A percentile compares a stretch with the other conserved stretches of the same genome.
Evolutionary conservation across 2,113 vertebrate species (phyloP).

Genomic region (Hypocryptadius cinnamomeus): DNA sequence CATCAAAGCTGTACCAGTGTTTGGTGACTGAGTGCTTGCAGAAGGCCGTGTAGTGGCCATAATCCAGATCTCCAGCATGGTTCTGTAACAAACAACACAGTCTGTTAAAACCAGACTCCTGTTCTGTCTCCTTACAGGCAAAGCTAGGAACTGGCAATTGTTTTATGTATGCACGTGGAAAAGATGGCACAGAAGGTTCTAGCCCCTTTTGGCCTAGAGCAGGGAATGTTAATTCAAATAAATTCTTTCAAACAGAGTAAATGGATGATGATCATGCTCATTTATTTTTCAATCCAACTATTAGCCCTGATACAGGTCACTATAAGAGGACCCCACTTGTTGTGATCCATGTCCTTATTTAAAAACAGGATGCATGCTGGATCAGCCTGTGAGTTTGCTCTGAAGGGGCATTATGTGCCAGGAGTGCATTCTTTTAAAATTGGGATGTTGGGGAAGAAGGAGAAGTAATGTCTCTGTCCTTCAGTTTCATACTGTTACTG

Average conservation of each 20-base stretch:
- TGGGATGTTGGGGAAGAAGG: neutral
- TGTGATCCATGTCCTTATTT: neutral
- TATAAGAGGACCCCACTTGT: too few species aligned
- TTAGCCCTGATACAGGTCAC: neutral
- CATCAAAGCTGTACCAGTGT: slow-evolving; percentile 81
- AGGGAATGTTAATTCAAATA: neutral
- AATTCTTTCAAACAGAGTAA: neutral
- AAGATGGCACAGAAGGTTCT: neutral
- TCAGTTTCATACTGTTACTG: neutral
- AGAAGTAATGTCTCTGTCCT: neutral
- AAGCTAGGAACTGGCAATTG: neutral
- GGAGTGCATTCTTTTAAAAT: neutral
- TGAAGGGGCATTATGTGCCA: neutral
- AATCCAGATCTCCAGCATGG: slow-evolving; percentile 80
- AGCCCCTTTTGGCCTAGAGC: neutral
- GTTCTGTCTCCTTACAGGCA: neutral
- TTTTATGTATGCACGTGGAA: neutral
- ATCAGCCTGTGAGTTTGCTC: neutral
- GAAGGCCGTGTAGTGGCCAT: slow-evolving; percentile 84
- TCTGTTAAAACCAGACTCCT: neutral
- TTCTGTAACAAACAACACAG: slow-evolving; percentile 66
- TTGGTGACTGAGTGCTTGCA: slow-evolving; percentile 70
- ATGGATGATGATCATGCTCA: neutral
- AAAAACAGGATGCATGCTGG: neutral
- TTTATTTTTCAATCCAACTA: neutral